These are phyloP conservation scores for Corythornis vintsioides DNA, from an alignment of 2,113 vertebrate genomes.

Conservation along the genomic window DNA sequence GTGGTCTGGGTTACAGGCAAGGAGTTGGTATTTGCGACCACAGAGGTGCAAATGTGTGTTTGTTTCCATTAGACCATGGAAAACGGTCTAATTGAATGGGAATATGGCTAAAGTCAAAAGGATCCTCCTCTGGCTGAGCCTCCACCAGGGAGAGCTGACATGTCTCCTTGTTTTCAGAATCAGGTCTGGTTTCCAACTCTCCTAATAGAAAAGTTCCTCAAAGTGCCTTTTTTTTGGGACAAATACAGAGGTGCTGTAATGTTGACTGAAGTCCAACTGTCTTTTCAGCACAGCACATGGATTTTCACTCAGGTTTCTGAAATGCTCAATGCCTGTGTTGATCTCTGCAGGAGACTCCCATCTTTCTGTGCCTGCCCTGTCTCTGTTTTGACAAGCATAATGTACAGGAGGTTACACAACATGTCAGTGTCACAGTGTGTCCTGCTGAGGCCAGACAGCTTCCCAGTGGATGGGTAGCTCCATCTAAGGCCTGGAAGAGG, in stretches of 20 bases:
- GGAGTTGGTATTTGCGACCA: background rate
- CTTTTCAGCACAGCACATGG: background rate
- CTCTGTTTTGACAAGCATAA: background rate
- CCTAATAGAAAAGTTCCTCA: background rate
- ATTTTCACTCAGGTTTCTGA: background rate
- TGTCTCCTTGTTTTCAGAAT: background rate
- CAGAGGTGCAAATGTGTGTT: fast-evolving
- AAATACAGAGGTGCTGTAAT: fast-evolving
- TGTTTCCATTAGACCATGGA: fast-evolving
- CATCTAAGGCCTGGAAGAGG: background rate
- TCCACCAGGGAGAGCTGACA: fast-evolving
- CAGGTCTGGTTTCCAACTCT: background rate
- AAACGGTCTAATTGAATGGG: background rate
- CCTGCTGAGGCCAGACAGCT: background rate
- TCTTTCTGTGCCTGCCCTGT: background rate
- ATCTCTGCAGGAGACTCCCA: fast-evolving
- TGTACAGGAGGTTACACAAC: fast-evolving
- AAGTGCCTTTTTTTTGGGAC: background rate
- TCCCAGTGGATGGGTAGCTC: fast-evolving
- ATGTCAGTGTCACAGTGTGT: background rate
- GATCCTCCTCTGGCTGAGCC: background rate
- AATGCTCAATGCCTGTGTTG: background rate
- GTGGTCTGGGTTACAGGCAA: background rate
- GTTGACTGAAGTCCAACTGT: fast-evolving
- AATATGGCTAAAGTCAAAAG: background rate